Evolutionary conservation across 2,888 invertebrate genomes (phyloP).

Genomic region (Rugalucina vietnamica): DNA sequence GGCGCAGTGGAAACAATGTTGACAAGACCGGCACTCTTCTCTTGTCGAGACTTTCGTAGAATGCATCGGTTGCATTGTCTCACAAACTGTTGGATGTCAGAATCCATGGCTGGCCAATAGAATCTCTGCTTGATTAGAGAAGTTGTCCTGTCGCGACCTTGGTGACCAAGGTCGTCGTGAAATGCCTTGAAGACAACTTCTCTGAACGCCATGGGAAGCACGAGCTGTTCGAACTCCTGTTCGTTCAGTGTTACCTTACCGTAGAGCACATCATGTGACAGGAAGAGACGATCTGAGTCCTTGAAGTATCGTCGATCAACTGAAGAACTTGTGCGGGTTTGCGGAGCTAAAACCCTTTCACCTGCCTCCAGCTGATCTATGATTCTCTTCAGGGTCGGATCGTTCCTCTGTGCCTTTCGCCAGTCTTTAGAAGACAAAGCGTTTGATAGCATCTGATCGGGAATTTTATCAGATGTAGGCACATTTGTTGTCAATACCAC

Average conservation of each 20-base stretch:
- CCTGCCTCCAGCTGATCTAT: constrained; percentile 1
- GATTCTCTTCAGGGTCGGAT: background rate
- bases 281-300: background rate
- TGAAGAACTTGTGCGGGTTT: background rate
- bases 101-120: constrained; percentile 14
- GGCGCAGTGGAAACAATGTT: background rate
- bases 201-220: background rate
- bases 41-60: background rate
- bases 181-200: background rate
- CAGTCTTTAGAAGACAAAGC: background rate
- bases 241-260: background rate
- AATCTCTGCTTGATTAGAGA: constrained; percentile 1
- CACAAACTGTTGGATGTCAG: background rate
- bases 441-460: background rate
- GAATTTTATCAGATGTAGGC: background rate
- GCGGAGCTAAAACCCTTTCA: constrained; percentile 1
- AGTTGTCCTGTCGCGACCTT: constrained; percentile 5
- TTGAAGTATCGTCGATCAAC: constrained; percentile 8
- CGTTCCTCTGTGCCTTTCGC: background rate
- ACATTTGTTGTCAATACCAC: background rate
- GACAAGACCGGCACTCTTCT: background rate
- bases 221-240: background rate
- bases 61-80: background rate
- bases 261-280: background rate
- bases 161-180: constrained; percentile 14